These are phyloP conservation scores for Trialeurodes vaporariorum DNA, from an alignment of 1,140 invertebrate species.

Conservation along the genomic window DNA sequence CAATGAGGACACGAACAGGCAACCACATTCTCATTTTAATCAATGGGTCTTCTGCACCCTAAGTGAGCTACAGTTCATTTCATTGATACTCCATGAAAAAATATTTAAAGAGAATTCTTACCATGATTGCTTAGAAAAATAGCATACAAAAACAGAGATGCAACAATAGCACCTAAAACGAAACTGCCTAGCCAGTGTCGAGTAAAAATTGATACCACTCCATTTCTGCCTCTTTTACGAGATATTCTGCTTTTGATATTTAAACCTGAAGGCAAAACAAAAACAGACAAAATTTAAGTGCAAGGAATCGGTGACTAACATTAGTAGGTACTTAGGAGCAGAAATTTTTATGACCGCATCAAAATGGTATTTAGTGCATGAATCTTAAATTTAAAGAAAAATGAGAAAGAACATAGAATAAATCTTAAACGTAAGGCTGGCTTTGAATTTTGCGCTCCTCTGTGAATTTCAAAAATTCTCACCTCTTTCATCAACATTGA, in stretches of 20 bases:
- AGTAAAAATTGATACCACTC: slow-evolving; percentile 22
- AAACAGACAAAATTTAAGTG: too few relatives aligned
- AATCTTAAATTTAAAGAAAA: too few relatives aligned
- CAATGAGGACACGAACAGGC: background rate
- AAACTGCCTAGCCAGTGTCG: slow-evolving; percentile 32
- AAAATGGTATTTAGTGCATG: too few relatives aligned
- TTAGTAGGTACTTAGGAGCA: too few relatives aligned
- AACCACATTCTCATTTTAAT: background rate
- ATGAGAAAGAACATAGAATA: too few relatives aligned
- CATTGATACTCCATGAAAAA: background rate
- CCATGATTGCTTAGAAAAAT: slow-evolving; percentile 24
- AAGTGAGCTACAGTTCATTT: background rate
- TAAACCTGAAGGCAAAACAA: background rate
- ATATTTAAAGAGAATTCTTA: slow-evolving; percentile 16
- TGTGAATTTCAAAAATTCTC: too few relatives aligned
- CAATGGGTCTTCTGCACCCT: background rate
- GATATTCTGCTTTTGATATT: slow-evolving; percentile 19
- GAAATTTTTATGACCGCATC: too few relatives aligned
- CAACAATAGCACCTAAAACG: slow-evolving; percentile 25
- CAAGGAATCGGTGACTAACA: too few relatives aligned
- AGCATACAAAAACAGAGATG: slow-evolving; percentile 26
- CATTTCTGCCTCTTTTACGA: slow-evolving; percentile 25
- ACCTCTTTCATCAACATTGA: too few relatives aligned
- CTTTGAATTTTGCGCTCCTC: too few relatives aligned
- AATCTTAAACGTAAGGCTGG: too few relatives aligned